Base-by-base conservation (phyloP, 2,888 invertebrate genomes). In the Limnephilus marmoratus region DNA sequence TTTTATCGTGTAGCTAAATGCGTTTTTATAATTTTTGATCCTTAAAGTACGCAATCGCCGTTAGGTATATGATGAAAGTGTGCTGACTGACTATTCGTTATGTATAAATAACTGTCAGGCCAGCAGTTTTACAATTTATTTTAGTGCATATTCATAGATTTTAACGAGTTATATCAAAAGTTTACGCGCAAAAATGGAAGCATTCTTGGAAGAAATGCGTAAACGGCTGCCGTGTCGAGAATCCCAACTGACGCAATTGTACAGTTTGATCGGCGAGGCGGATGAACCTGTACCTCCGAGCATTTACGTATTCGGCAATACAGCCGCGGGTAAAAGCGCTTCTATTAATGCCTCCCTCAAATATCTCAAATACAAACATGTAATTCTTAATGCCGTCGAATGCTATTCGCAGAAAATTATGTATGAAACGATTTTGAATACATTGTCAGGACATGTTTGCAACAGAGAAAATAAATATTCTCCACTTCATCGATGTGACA, bases 281-380 rank as follows among this genome's bases (percentile, higher is more conserved):
- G 96, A 97, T 93, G 97, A 97, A 94, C 96, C 97, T 34, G 96
- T 97, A 94, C 97, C 97, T 34, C 96, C 97, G 94, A 97, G 97
- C 94, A 95, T 99, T 94, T 98, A 98, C 95, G 94, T 98, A 91
- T 97, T 97, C 95, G 99, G 99, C n/a, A 97, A 97, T 94, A 97
- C 98, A 94, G 97, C 98, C 15, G 98, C 98, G 37, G 99, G 98
- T 49, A 99, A 99, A 96, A 97, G 97, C n/a, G 95, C 97, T 31
- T 96, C 81, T 45, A 41, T 98, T 7, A 96, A 96, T 90, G 95
- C 96, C 15, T 95, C 98, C 18, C 95, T 99, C 5, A 94, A 96
- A 81, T 95, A 96, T 94, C 95, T 97, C 83, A 94, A 96, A 90
- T 97, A 97, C 93, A 97, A 96, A 95, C 96, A 97, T 94, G 97